Evolutionary conservation across 1,140 invertebrate species (phyloP).

Genomic region (Streblospio benedicti): DNA sequence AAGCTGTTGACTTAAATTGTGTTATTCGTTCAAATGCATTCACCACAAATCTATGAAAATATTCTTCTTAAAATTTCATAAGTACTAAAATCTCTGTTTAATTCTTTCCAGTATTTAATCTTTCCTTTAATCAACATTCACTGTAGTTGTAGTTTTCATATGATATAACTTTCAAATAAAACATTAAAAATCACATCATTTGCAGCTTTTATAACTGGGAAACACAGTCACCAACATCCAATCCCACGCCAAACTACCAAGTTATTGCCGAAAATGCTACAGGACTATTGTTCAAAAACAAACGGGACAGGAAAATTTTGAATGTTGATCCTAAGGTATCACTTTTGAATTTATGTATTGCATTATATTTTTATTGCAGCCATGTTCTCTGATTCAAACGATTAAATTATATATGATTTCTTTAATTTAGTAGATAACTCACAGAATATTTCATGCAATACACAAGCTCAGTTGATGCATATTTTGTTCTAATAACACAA

Average conservation of each 20-base stretch:
- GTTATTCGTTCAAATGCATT: too few species aligned
- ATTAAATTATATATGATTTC: background rate
- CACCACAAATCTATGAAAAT: too few species aligned
- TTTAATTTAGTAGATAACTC: background rate
- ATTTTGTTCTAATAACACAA: background rate
- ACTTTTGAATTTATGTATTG: background rate
- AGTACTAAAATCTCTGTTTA: too few species aligned
- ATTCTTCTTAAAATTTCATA: too few species aligned
- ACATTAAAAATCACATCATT: too few species aligned
- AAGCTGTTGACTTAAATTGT: too few species aligned
- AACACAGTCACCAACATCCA: constrained; percentile 55
- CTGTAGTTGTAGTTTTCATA: too few species aligned
- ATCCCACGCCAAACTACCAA: constrained; percentile 61
- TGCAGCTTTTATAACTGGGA: constrained; percentile 60
- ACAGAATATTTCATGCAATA: background rate
- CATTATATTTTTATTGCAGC: background rate
- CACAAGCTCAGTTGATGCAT: background rate
- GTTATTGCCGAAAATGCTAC: constrained; percentile 57
- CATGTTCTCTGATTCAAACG: background rate
- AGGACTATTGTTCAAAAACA: constrained; percentile 57
- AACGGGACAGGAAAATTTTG: constrained; percentile 48
- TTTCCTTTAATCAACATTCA: too few species aligned
- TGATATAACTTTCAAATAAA: too few species aligned
- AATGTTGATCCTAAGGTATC: constrained; percentile 48
- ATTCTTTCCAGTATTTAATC: too few species aligned